Percentiles rank a stretch among this genome's conserved stretches.
Conservation (phyloP, 2,113 vertebrate genomes). For the Drymodes brunneopygia region DNA sequence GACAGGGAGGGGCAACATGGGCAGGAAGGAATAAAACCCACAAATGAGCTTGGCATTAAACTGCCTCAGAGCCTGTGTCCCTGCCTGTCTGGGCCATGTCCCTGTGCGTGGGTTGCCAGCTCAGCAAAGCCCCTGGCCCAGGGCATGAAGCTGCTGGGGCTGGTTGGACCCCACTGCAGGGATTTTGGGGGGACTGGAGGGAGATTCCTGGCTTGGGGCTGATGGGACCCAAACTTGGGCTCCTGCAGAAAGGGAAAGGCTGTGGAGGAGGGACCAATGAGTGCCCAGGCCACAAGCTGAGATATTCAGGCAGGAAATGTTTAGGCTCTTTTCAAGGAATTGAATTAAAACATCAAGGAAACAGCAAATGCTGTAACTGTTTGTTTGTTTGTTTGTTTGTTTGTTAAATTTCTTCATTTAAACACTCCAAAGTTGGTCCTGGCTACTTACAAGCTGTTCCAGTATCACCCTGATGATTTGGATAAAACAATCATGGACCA, state of each 20-base stretch:
- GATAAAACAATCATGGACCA: not conserved
- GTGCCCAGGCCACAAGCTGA: not conserved
- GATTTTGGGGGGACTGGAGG: fast-evolving
- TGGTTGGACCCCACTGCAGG: not conserved
- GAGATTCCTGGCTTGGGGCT: not conserved
- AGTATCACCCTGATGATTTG: not conserved
- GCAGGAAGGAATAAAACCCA: not conserved
- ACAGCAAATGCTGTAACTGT: not conserved
- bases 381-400: not conserved
- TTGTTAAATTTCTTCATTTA: not conserved
- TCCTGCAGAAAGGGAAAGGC: not conserved
- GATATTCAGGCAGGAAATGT: not conserved
- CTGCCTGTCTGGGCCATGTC: fast-evolving
- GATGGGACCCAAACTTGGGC: not conserved
- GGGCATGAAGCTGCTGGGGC: not conserved
- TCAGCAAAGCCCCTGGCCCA: not conserved
- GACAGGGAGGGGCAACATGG: not conserved
- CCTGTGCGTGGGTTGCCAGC: not conserved
- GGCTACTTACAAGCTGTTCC: not conserved
- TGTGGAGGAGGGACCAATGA: not conserved
- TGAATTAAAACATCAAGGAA: not conserved
- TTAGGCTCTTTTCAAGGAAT: not conserved
- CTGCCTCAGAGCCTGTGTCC: not conserved
- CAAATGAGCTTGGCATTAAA: not conserved
- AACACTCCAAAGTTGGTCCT: not conserved